Evolutionary conservation across 2,888 invertebrate species (phyloP).

Genomic region (Drosophila birchii): DNA sequence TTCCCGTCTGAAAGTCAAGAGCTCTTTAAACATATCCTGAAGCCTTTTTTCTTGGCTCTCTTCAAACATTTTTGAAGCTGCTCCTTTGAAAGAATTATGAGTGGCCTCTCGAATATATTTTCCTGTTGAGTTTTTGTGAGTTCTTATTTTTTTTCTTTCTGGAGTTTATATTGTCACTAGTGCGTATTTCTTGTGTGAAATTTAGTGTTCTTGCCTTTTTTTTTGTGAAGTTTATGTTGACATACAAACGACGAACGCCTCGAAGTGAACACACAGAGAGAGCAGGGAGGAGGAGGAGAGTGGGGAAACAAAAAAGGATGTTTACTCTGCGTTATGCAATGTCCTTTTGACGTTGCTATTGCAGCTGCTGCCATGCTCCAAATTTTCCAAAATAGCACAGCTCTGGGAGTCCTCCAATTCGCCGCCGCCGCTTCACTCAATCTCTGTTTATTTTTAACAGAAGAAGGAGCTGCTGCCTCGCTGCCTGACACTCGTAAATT

Average conservation of each 20-base stretch:
- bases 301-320: conserved; percentile 29
- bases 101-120: conserved; percentile 60
- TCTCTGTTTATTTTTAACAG: conserved; percentile 31
- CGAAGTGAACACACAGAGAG: conserved; percentile 43
- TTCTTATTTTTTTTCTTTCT: conserved; percentile 11
- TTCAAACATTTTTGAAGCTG: conserved; percentile 45
- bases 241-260: conserved; percentile 61
- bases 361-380: conserved; percentile 58
- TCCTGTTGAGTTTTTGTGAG: conserved; percentile 23
- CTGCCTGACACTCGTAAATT: conserved; percentile 66
- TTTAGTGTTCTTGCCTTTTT: conserved; percentile 16
- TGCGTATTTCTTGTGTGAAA: conserved; percentile 31
- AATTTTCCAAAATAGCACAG: conserved; percentile 46
- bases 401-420: not conserved
- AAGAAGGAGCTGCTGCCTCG: conserved; percentile 26
- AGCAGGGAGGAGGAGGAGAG: not conserved
- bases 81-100: conserved; percentile 63
- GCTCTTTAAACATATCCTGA: conserved; percentile 25
- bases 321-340: conserved; percentile 47
- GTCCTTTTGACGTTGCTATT: conserved; percentile 53
- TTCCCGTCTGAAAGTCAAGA: conserved; percentile 24
- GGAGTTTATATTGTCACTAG: conserved; percentile 31
- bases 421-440: conserved; percentile 4
- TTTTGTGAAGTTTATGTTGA: conserved; percentile 65
- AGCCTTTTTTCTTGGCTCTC: conserved; percentile 29